phyloP scores from a whole-genome alignment of 2,797 vertebrate genomes.

The Astyanax mexicanus region DNA sequence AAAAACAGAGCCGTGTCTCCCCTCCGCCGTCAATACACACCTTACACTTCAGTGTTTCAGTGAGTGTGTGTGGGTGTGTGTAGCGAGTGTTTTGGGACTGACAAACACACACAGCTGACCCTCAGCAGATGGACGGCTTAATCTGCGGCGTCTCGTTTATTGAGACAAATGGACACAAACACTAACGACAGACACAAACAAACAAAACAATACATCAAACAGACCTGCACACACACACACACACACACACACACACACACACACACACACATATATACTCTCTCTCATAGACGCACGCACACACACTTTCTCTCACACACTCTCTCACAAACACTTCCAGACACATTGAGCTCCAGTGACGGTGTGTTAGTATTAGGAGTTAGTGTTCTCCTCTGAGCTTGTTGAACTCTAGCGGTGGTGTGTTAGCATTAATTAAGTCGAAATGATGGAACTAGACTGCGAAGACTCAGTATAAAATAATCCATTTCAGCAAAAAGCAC shows the following conservation, averaged over 20 bases:
- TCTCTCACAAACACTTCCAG: too few species aligned
- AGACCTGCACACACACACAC: background rate
- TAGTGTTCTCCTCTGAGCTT: too few species aligned
- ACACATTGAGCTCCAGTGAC: too few species aligned
- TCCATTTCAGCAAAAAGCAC: too few species aligned
- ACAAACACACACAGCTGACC: constrained; percentile 73
- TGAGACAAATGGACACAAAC: constrained; percentile 75
- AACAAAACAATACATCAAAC: constrained; percentile 8
- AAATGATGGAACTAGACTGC: too few species aligned
- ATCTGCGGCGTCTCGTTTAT: constrained; percentile 73
- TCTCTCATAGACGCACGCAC: too few species aligned
- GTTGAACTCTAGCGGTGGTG: too few species aligned
- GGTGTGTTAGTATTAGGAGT: too few species aligned
- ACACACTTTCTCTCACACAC: too few species aligned
- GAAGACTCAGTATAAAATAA: too few species aligned
- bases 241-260: constrained; percentile 13
- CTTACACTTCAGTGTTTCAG: background rate
- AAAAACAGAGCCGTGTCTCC: background rate
- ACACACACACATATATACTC: background rate
- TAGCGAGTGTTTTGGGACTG: constrained; percentile 14
- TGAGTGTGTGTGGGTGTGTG: background rate
- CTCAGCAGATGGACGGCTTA: constrained; percentile 75
- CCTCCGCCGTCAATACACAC: too few species aligned
- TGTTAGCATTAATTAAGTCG: too few species aligned
- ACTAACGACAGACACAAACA: constrained; percentile 64